Evolutionary conservation across 2,888 invertebrate genomes (phyloP).

Genomic region (Eupithecia abbreviata): DNA sequence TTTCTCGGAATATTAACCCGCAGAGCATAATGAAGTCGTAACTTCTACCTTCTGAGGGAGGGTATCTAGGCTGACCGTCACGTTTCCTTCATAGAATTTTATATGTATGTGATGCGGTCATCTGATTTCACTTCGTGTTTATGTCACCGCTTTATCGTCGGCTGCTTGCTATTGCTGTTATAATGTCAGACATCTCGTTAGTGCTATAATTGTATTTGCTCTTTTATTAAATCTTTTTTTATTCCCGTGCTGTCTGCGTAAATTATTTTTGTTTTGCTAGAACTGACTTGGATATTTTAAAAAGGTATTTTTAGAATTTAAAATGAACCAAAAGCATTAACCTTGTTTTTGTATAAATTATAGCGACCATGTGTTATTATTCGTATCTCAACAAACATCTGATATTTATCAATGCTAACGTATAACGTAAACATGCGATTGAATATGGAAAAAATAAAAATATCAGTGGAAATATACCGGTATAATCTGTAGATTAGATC

Average conservation of each 20-base stretch:
- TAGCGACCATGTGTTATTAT: conserved; percentile 21
- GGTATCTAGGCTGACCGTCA: conserved; percentile 34
- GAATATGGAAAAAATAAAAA: conserved; percentile 46
- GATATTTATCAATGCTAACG: conserved; percentile 46
- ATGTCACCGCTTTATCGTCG: conserved; percentile 14
- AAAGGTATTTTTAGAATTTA: neutral
- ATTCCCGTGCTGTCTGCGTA: neutral
- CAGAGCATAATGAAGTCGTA: conserved; percentile 63
- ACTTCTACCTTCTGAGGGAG: conserved; percentile 47
- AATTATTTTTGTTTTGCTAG: conserved; percentile 3
- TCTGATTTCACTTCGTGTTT: conserved; percentile 17
- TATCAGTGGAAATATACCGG: conserved; percentile 52
- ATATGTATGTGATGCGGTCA: conserved; percentile 21
- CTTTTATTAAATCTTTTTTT: neutral
- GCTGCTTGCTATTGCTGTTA: neutral
- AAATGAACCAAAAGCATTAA: conserved; percentile 31
- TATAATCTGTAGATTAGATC: conserved; percentile 50
- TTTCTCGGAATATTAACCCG: conserved; percentile 59
- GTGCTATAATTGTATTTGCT: neutral
- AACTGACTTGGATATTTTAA: neutral
- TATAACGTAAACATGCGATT: conserved; percentile 46
- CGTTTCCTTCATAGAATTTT: conserved; percentile 30
- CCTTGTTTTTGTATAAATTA: conserved; percentile 41
- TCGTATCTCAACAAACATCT: conserved; percentile 1
- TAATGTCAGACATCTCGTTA: neutral